Conservation (phyloP, 2,797 vertebrate species). For the Typhlichthys subterraneus region DNA sequence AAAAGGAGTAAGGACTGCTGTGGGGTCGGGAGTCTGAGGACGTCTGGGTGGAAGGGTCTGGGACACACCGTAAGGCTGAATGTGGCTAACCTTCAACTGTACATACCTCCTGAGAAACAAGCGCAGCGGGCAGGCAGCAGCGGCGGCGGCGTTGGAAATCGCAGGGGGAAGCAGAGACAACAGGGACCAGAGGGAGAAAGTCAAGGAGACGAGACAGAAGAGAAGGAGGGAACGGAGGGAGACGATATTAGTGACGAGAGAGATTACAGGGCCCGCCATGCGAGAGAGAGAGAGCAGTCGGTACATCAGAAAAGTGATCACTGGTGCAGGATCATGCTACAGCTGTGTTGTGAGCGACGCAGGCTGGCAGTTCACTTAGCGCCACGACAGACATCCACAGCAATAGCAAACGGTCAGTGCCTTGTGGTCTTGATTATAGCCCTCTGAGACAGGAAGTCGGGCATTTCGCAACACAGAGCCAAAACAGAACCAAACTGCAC, state of each 20-base stretch:
- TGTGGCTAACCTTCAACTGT: slow-evolving; percentile 37
- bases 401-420: slow-evolving; percentile 39
- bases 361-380: slow-evolving; percentile 27
- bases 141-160: slow-evolving; percentile 77
- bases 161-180: slow-evolving; percentile 70
- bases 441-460: slow-evolving; percentile 38
- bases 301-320: slow-evolving; percentile 43
- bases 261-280: slow-evolving; percentile 73
- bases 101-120: slow-evolving; percentile 86
- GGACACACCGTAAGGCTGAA: slow-evolving; percentile 10
- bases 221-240: slow-evolving; percentile 27
- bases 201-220: slow-evolving; percentile 37
- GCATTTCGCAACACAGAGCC: slow-evolving; percentile 47
- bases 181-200: slow-evolving; percentile 47
- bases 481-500: slow-evolving; percentile 25
- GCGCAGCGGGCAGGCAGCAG: slow-evolving; percentile 48
- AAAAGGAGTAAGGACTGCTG: neutral
- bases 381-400: neutral
- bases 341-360: slow-evolving; percentile 26
- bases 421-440: slow-evolving; percentile 10
- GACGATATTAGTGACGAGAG: slow-evolving; percentile 71
- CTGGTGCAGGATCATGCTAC: slow-evolving; percentile 41
- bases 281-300: slow-evolving; percentile 66
- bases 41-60: slow-evolving; percentile 1
- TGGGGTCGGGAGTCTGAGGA: neutral